These are phyloP conservation scores for Sinocyclocheilus grahami DNA, from an alignment of 2,113 vertebrate species.

Conservation along the genomic window DNA sequence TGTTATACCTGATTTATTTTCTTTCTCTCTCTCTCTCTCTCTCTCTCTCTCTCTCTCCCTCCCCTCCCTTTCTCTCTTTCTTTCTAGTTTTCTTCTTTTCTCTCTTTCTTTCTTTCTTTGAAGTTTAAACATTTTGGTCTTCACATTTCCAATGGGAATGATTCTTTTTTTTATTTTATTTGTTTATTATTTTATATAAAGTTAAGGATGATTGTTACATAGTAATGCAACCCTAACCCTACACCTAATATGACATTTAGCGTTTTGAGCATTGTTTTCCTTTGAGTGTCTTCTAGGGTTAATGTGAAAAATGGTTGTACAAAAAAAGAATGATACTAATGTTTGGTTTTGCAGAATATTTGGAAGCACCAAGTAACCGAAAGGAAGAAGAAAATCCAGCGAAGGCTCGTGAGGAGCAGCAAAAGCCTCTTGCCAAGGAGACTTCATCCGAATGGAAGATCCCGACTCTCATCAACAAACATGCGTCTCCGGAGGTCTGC, in stretches of 20 bases:
- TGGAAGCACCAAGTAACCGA: slow-evolving; percentile 35
- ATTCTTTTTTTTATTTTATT: too few relatives aligned
- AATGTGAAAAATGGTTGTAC: too few relatives aligned
- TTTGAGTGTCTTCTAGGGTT: background rate
- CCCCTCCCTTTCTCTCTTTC: too few relatives aligned
- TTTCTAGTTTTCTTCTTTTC: too few relatives aligned
- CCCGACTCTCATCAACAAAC: slow-evolving; percentile 56
- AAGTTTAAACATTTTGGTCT: background rate
- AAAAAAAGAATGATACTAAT: background rate
- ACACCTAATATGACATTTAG: background rate
- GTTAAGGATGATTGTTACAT: background rate
- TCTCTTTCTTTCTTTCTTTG: too few relatives aligned
- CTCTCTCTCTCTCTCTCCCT: too few relatives aligned
- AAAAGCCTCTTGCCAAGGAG: slow-evolving; percentile 60
- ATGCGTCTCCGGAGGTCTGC: slow-evolving; percentile 73
- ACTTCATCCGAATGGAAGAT: slow-evolving; percentile 70
- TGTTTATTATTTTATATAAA: too few relatives aligned
- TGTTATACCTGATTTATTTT: background rate
- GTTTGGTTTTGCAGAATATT: slow-evolving; percentile 43
- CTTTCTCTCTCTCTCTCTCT: background rate
- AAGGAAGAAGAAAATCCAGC: slow-evolving; percentile 56
- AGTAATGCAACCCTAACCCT: background rate
- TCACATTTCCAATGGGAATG: background rate
- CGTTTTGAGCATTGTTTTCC: background rate
- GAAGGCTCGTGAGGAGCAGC: slow-evolving; percentile 55